phyloP scores from a whole-genome alignment of 2,797 vertebrate genomes.

The Hephaestus fuliginosus region DNA sequence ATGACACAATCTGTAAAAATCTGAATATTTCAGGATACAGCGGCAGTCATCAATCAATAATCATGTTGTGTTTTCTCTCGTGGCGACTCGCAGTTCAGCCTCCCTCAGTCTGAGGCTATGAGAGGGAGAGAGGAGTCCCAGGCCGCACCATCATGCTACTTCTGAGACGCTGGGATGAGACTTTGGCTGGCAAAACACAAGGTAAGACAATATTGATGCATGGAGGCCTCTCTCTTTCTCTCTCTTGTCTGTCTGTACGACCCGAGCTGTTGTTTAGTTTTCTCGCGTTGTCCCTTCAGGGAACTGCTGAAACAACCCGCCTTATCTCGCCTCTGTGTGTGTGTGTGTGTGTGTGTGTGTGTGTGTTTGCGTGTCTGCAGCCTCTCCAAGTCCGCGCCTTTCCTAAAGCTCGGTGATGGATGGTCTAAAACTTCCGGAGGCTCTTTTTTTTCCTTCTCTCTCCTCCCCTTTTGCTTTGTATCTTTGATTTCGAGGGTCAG shows the following conservation, averaged over 20 bases:
- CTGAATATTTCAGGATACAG: neutral
- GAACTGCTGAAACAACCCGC: slow-evolving; percentile 27
- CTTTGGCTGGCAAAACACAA: slow-evolving; percentile 85
- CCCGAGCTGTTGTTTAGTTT: slow-evolving; percentile 19
- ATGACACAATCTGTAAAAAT: neutral
- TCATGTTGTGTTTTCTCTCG: slow-evolving; percentile 17
- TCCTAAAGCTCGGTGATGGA: slow-evolving; percentile 67
- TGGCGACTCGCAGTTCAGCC: slow-evolving; percentile 67
- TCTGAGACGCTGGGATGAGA: slow-evolving; percentile 87
- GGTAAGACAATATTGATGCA: slow-evolving; percentile 75
- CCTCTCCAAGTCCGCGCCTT: slow-evolving; percentile 23
- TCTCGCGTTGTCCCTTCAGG: slow-evolving; percentile 9
- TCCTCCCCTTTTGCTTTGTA: slow-evolving; percentile 24
- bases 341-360: slow-evolving; percentile 40
- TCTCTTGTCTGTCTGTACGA: neutral
- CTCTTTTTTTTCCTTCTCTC: slow-evolving; percentile 10
- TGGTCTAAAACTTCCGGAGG: slow-evolving; percentile 54
- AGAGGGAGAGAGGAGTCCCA: slow-evolving; percentile 85
- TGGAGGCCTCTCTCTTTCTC: neutral
- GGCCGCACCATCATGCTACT: slow-evolving; percentile 87
- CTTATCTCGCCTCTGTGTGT: slow-evolving; percentile 56
- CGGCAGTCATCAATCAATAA: slow-evolving; percentile 4
- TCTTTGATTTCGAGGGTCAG: slow-evolving; percentile 65
- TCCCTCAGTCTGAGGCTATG: slow-evolving; percentile 88
- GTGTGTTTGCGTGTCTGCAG: slow-evolving; percentile 43